A percentile compares a stretch with the other conserved stretches of the same genome.
phyloP scores from a whole-genome alignment of 2,113 vertebrate species.

The Dasyprocta punctata region DNA sequence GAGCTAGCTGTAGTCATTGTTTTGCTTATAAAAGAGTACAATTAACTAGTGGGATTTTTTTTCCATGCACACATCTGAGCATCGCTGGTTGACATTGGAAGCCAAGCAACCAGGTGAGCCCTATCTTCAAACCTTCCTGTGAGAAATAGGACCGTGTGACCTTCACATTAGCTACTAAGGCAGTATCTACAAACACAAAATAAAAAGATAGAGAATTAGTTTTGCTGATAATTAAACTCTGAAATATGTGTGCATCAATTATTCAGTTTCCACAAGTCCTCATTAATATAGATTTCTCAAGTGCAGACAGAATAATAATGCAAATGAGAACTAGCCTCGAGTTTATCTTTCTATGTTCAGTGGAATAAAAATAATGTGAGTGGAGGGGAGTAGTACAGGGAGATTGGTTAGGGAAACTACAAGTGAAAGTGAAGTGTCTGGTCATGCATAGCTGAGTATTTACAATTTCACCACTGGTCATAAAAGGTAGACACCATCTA shows the following conservation, averaged over 20 bases:
- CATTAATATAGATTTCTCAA: constrained; percentile 39
- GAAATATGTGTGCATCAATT: constrained; percentile 57
- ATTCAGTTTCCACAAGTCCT: constrained; percentile 66
- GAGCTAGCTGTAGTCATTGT: fast-evolving
- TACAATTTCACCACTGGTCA: background rate
- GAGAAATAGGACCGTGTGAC: background rate
- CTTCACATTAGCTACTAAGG: constrained; percentile 18
- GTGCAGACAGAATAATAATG: constrained; percentile 23
- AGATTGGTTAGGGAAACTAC: background rate
- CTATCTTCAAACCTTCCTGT: background rate
- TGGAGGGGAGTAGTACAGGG: fast-evolving
- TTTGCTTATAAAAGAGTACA: background rate
- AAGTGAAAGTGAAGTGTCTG: too few relatives aligned
- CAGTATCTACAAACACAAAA: constrained; percentile 37
- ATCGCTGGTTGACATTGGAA: background rate
- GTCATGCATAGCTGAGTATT: background rate
- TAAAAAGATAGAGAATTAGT: constrained; percentile 64
- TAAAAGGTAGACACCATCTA: background rate
- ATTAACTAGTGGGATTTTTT: background rate
- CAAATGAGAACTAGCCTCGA: background rate
- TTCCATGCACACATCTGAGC: background rate
- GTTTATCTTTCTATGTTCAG: background rate
- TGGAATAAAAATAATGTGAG: background rate
- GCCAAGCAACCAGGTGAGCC: background rate
- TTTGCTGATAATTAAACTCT: constrained; percentile 66